Percentiles rank a stretch among this genome's conserved stretches.
These are phyloP conservation scores for Steinernema feltiae DNA, from an alignment of 1,140 invertebrate species.

Conservation along the genomic window DNA sequence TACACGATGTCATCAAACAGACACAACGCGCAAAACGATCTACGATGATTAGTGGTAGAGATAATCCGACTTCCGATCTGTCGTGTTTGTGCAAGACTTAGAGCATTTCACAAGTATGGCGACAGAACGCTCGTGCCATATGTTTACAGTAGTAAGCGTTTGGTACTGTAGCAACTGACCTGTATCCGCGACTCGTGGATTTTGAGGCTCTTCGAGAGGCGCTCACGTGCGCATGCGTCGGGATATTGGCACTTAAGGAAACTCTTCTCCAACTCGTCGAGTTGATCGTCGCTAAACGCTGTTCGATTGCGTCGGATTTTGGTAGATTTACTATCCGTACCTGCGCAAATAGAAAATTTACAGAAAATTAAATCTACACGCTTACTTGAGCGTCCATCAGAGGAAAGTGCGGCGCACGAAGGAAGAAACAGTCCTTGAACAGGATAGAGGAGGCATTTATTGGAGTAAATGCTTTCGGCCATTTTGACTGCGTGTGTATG, in stretches of 20 bases:
- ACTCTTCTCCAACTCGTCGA: slow-evolving; percentile 42
- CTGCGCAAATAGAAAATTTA: not conserved
- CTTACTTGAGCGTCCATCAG: not conserved
- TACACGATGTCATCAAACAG: slow-evolving; percentile 17
- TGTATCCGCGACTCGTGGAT: slow-evolving; percentile 42
- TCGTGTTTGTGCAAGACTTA: not conserved
- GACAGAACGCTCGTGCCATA: slow-evolving; percentile 2
- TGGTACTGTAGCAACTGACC: slow-evolving; percentile 16
- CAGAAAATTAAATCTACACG: not conserved
- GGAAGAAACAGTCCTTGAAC: not conserved
- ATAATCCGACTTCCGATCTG: slow-evolving; percentile 13
- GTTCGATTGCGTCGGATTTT: slow-evolving; percentile 38
- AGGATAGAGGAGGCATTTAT: not conserved
- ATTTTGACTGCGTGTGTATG: not conserved
- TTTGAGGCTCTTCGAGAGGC: slow-evolving; percentile 26
- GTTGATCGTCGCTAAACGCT: slow-evolving; percentile 40
- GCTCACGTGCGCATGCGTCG: slow-evolving; percentile 30
- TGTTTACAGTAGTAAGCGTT: not conserved
- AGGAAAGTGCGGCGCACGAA: not conserved
- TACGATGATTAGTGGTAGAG: slow-evolving; percentile 2
- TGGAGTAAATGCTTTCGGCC: not conserved
- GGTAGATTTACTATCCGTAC: not conserved
- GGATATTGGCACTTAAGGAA: slow-evolving; percentile 40
- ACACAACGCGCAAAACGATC: not conserved
- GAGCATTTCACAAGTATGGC: slow-evolving; percentile 8